Percentiles rank a stretch among this genome's conserved stretches.
phyloP scores from a whole-genome alignment of 2,888 invertebrate genomes.

The Pandemis cinnamomeana region DNA sequence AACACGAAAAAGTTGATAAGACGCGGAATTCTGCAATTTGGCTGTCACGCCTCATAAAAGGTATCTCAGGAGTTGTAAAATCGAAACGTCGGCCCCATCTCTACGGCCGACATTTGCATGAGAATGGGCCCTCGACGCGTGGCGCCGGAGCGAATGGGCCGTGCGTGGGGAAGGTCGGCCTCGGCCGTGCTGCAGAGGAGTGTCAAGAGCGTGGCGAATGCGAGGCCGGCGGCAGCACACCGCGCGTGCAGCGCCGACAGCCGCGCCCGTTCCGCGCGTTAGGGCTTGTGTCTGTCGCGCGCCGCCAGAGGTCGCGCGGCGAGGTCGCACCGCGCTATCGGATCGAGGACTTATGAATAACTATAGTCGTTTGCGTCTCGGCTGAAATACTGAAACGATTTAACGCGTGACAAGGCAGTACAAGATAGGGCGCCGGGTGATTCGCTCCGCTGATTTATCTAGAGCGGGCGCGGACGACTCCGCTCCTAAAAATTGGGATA shows the following conservation, averaged over 20 bases:
- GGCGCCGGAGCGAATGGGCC: neutral
- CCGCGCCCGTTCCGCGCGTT: constrained; percentile 3
- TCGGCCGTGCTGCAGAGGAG: neutral
- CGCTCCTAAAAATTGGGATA: constrained; percentile 11
- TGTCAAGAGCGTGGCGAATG: neutral
- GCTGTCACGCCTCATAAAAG: constrained; percentile 6
- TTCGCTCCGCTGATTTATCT: constrained; percentile 1
- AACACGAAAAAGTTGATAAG: neutral
- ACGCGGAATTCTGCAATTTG: neutral
- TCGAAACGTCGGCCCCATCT: constrained; percentile 18
- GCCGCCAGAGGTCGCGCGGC: neutral
- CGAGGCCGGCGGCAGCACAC: neutral
- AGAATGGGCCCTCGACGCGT: constrained; percentile 22
- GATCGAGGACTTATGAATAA: constrained; percentile 12
- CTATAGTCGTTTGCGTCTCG: neutral
- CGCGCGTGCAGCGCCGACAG: neutral
- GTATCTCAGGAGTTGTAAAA: neutral
- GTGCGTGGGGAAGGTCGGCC: constrained; percentile 10
- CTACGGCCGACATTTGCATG: constrained; percentile 28
- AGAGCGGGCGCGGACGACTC: neutral
- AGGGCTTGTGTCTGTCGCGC: neutral
- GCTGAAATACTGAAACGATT: neutral
- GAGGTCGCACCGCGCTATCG: constrained; percentile 9
- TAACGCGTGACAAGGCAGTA: neutral
- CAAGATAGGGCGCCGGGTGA: neutral